Percentiles rank a stretch among this genome's conserved stretches.
Conservation (phyloP, 2,113 vertebrate genomes). For the Indri indri region DNA sequence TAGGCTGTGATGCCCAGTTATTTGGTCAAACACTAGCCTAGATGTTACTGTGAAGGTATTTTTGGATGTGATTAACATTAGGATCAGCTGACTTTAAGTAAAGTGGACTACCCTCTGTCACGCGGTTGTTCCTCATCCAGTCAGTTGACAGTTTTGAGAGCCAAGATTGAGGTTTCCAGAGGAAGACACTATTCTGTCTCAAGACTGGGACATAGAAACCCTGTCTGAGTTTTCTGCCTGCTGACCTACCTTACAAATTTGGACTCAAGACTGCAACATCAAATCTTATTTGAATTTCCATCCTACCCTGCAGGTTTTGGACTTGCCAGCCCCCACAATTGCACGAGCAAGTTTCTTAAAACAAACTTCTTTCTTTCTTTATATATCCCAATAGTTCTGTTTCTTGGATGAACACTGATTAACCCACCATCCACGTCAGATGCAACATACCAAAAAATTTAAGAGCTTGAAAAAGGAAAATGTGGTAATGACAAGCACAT, state of each 20-base stretch:
- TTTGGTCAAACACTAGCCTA: background rate
- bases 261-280: background rate
- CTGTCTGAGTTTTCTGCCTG: background rate
- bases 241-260: background rate
- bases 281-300: background rate
- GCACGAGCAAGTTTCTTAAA: background rate
- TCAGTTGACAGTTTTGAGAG: background rate
- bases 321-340: background rate
- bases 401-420: background rate
- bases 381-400: background rate
- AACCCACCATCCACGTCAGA: background rate
- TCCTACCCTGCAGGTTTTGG: background rate
- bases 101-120: background rate
- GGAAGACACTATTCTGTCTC: background rate
- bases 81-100: background rate
- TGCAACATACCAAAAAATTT: background rate
- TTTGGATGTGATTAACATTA: background rate
- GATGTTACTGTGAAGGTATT: background rate
- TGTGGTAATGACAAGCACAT: background rate
- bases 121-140: background rate
- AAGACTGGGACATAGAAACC: background rate
- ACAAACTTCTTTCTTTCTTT: background rate
- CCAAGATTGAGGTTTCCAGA: background rate
- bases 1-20: background rate
- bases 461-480: background rate